phyloP scores from a whole-genome alignment of 2,797 vertebrate genomes.

The Hyperoplus immaculatus region DNA sequence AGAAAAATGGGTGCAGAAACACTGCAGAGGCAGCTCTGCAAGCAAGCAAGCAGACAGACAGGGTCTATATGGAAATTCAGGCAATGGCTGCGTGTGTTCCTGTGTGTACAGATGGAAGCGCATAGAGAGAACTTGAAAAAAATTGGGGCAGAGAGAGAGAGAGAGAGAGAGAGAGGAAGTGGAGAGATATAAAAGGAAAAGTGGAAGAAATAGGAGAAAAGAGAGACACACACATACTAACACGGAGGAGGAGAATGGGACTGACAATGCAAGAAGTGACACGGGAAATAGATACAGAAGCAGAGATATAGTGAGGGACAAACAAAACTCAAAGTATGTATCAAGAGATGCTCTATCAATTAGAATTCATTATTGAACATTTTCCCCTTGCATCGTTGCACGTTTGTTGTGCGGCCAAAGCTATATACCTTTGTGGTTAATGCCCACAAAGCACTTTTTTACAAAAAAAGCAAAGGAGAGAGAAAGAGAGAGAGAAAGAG shows the following conservation, averaged over 20 bases:
- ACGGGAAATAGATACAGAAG: conserved; percentile 45
- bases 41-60: not conserved
- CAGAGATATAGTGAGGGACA: conserved; percentile 38
- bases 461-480: not conserved
- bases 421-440: not conserved
- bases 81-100: conserved; percentile 12
- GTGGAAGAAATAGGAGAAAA: conserved; percentile 44
- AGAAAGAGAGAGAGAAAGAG: conserved; percentile 4
- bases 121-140: conserved; percentile 36
- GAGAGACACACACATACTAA: conserved; percentile 51
- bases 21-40: conserved; percentile 50
- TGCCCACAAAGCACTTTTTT: conserved; percentile 30
- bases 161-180: conserved; percentile 5
- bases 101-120: conserved; percentile 16
- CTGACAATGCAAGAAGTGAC: conserved; percentile 30
- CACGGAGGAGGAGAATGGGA: conserved; percentile 44
- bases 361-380: conserved; percentile 15
- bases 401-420: conserved; percentile 16
- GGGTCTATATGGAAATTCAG: conserved; percentile 36
- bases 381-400: conserved; percentile 3
- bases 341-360: conserved; percentile 43
- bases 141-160: conserved; percentile 62
- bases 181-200: conserved; percentile 36
- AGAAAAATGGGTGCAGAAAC: conserved; percentile 22
- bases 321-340: conserved; percentile 57